Percentiles rank a stretch among this genome's conserved stretches.
Evolutionary conservation across 2,113 vertebrate species (phyloP).

Genomic region (Verasper variegatus): DNA sequence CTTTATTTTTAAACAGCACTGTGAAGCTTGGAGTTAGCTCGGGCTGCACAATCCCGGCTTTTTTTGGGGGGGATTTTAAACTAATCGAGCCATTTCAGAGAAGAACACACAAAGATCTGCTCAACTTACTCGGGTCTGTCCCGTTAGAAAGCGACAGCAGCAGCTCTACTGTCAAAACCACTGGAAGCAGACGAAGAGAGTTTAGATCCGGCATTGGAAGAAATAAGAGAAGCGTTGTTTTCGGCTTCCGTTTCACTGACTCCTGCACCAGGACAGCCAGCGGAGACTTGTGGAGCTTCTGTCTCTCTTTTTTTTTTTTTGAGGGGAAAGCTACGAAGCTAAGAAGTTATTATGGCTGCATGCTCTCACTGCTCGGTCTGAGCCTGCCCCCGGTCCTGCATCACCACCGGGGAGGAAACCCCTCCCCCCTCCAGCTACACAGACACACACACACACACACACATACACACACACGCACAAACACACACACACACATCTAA

Average conservation of each 20-base stretch:
- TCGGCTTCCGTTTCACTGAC: not conserved
- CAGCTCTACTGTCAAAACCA: constrained; percentile 44
- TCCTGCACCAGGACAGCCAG: not conserved
- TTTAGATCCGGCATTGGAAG: constrained; percentile 53
- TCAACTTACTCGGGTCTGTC: constrained; percentile 61
- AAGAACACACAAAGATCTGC: not conserved
- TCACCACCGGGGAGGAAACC: constrained; percentile 39
- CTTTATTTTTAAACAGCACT: not conserved
- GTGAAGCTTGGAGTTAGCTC: not conserved
- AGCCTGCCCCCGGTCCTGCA: not conserved
- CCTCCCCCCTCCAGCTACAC: not conserved
- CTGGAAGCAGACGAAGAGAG: constrained; percentile 29
- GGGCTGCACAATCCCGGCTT: not conserved
- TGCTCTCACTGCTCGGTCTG: not conserved
- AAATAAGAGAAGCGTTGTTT: not conserved
- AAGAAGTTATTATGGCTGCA: constrained; percentile 29
- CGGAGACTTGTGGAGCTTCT: constrained; percentile 1
- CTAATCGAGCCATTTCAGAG: not conserved
- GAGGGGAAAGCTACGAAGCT: constrained; percentile 33
- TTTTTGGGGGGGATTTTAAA: not conserved
- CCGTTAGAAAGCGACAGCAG: constrained; percentile 54
- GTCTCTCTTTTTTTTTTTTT: not conserved
- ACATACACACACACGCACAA: too few species aligned
- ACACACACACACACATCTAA: too few species aligned
- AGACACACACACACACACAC: too few species aligned